phyloP scores from a whole-genome alignment of 2,113 vertebrate species.

The Microtus oregoni region DNA sequence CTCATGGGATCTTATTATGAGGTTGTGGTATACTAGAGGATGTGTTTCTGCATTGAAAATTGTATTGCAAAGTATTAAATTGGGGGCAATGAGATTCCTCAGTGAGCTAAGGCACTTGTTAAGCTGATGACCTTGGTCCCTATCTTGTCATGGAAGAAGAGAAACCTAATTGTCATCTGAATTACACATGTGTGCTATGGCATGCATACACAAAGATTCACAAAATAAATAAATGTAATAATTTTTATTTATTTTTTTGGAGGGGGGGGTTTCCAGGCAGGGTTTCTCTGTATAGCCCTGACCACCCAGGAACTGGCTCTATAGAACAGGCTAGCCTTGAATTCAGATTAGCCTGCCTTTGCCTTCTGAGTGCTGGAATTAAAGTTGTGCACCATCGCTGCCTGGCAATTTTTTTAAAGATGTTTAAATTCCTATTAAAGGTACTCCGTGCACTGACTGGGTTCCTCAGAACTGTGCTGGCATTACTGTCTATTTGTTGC shows the following conservation, averaged over 20 bases:
- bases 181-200: background rate
- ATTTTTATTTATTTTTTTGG: background rate
- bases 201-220: background rate
- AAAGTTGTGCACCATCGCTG: background rate
- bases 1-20: background rate
- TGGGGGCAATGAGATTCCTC: background rate
- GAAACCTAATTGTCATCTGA: background rate
- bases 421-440: background rate
- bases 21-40: background rate
- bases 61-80: background rate
- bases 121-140: background rate
- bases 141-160: background rate
- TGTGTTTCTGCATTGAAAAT: background rate
- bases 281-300: background rate
- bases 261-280: background rate
- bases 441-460: background rate
- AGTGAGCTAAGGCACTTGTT: background rate
- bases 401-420: background rate
- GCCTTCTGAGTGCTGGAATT: background rate
- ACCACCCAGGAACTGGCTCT: background rate
- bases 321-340: background rate
- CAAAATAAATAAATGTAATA: background rate
- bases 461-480: background rate
- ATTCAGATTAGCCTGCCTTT: background rate
- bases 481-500: conserved; percentile 29